phyloP scores from a whole-genome alignment of 2,113 vertebrate species.

The Prietella phreatophila region DNA sequence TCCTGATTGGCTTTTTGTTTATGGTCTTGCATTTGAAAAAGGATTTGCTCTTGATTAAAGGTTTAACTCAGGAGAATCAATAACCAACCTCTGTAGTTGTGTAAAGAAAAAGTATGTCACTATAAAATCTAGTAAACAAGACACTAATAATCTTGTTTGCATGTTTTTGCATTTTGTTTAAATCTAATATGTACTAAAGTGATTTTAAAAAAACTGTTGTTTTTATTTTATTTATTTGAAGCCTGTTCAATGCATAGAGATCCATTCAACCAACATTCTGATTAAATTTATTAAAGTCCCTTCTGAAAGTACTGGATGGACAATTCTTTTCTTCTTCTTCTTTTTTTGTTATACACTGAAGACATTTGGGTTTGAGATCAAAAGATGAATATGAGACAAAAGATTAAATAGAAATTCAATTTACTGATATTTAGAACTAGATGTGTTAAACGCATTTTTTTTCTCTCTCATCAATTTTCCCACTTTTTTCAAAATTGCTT shows the following conservation, averaged over 20 bases:
- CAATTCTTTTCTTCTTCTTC: no score
- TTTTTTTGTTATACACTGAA: no score
- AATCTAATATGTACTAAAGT: background rate
- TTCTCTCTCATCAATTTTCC: background rate
- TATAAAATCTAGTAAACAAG: constrained; percentile 4
- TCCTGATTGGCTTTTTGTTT: constrained; percentile 37
- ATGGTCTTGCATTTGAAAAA: constrained; percentile 46
- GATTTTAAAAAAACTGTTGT: background rate
- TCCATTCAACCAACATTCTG: background rate
- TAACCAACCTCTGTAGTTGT: background rate
- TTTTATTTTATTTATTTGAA: background rate
- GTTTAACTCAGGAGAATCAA: background rate
- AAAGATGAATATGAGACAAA: background rate
- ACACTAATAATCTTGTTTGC: constrained; percentile 1
- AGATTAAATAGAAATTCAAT: background rate
- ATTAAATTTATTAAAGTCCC: background rate
- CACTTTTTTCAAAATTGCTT: background rate
- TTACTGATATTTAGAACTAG: background rate
- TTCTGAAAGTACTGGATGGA: no score
- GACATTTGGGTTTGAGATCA: background rate
- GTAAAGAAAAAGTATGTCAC: background rate
- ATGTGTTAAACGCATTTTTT: background rate
- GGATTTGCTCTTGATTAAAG: constrained; percentile 29
- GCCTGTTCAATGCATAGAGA: background rate
- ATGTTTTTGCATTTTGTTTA: background rate